Evolutionary conservation across 2,797 vertebrate species (phyloP).

Genomic region (Microctenopoma lineatum): DNA sequence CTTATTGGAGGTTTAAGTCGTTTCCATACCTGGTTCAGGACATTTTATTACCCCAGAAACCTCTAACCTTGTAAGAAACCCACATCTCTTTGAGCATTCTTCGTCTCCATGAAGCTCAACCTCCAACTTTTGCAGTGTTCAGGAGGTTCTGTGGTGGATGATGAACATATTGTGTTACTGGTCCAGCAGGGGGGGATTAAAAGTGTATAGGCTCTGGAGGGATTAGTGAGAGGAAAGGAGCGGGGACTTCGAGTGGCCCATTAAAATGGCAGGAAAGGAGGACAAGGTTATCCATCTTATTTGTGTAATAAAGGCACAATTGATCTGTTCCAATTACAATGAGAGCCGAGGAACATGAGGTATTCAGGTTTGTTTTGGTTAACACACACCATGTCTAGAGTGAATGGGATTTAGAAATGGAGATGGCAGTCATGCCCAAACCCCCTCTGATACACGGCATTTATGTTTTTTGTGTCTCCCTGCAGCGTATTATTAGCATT

Average conservation of each 20-base stretch:
- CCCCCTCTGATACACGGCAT: conserved; percentile 3
- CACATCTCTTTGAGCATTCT: too few relatives aligned
- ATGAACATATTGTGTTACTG: conserved; percentile 64
- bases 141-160: conserved; percentile 49
- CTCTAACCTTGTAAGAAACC: conserved; percentile 32
- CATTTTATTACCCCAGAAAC: not conserved
- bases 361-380: conserved; percentile 69
- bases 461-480: conserved; percentile 15
- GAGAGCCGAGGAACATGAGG: conserved; percentile 59
- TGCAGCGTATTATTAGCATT: not conserved
- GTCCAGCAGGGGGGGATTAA: conserved; percentile 70
- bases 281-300: conserved; percentile 77
- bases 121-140: conserved; percentile 43
- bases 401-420: conserved; percentile 45
- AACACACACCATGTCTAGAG: conserved; percentile 28
- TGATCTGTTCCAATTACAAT: conserved; percentile 77
- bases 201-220: conserved; percentile 67
- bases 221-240: conserved; percentile 69
- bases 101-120: too few relatives aligned
- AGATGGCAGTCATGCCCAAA: conserved; percentile 29
- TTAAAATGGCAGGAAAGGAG: conserved; percentile 67
- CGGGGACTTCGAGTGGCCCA: conserved; percentile 65
- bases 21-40: too few relatives aligned
- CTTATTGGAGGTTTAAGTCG: too few relatives aligned
- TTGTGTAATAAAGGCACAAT: conserved; percentile 75